Percentiles rank a stretch among this genome's conserved stretches.
Conservation (phyloP, 2,888 invertebrate species). For the Sialis lutaria region DNA sequence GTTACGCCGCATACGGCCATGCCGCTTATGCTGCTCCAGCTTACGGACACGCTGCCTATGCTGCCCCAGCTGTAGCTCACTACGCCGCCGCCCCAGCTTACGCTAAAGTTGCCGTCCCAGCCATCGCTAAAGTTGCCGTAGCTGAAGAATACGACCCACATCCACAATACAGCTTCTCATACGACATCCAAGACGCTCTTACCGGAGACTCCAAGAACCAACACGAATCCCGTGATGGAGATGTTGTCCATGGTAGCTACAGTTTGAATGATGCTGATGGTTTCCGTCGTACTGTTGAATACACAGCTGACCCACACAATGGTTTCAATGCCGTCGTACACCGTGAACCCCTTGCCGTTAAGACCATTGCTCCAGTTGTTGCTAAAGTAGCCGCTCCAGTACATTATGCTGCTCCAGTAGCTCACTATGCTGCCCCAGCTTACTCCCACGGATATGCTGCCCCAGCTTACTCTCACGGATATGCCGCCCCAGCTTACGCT, state of each 20-base stretch:
- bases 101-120: slow-evolving; percentile 12
- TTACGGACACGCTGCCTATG: background rate
- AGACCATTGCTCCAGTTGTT: background rate
- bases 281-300: slow-evolving; percentile 28
- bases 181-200: slow-evolving; percentile 33
- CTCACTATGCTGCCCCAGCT: background rate
- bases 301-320: slow-evolving; percentile 15
- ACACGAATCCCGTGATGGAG: slow-evolving; percentile 26
- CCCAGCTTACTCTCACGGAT: slow-evolving; percentile 12
- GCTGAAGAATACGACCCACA: slow-evolving; percentile 18
- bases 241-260: slow-evolving; percentile 27
- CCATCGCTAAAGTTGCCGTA: slow-evolving; percentile 19
- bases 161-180: slow-evolving; percentile 28
- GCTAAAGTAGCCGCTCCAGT: background rate
- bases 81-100: slow-evolving; percentile 6
- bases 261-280: slow-evolving; percentile 30
- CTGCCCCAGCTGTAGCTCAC: slow-evolving; percentile 16
- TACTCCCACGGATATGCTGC: background rate
- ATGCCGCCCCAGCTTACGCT: slow-evolving; percentile 12
- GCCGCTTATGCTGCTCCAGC: slow-evolving; percentile 7
- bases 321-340: slow-evolving; percentile 13
- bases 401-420: background rate
- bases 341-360: background rate
- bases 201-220: slow-evolving; percentile 30
- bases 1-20: background rate